Evolutionary conservation across 2,888 invertebrate species (phyloP).

Genomic region (Chrysolina americana): DNA sequence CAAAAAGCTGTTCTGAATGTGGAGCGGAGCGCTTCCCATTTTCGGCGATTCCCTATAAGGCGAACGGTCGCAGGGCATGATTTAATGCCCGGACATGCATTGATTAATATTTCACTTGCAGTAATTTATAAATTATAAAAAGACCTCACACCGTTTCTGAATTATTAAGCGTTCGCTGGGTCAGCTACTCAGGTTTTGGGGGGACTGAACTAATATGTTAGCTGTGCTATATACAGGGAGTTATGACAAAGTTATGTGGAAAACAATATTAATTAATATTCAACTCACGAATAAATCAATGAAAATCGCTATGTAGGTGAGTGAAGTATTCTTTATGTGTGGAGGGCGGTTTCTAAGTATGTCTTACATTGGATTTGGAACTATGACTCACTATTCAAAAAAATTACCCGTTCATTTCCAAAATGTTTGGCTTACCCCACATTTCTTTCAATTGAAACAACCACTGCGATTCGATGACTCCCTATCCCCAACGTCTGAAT

Average conservation of each 20-base stretch:
- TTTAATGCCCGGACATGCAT: slow-evolving; percentile 52
- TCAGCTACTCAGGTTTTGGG: neutral
- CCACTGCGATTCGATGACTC: too few species aligned
- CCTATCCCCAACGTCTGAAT: too few species aligned
- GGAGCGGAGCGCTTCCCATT: slow-evolving; percentile 50
- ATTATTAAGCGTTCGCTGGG: slow-evolving; percentile 5
- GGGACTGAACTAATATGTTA: neutral
- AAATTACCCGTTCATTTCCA: too few species aligned
- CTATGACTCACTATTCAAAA: too few species aligned
- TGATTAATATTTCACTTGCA: slow-evolving; percentile 53
- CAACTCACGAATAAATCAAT: too few species aligned
- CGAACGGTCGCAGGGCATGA: slow-evolving; percentile 53
- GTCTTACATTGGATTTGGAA: too few species aligned
- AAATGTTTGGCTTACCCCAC: too few species aligned
- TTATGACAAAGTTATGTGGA: neutral
- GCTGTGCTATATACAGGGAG: neutral
- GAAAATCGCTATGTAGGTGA: too few species aligned
- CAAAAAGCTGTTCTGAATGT: slow-evolving; percentile 49
- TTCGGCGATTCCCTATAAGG: slow-evolving; percentile 54
- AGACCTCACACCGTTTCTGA: slow-evolving; percentile 57
- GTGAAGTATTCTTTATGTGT: too few species aligned
- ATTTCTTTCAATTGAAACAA: too few species aligned
- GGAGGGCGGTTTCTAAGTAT: too few species aligned
- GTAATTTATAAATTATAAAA: slow-evolving; percentile 56
- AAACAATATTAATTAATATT: too few species aligned